Evolutionary conservation across 2,888 invertebrate genomes (phyloP).

Genomic region (Hoplodrina ambigua): DNA sequence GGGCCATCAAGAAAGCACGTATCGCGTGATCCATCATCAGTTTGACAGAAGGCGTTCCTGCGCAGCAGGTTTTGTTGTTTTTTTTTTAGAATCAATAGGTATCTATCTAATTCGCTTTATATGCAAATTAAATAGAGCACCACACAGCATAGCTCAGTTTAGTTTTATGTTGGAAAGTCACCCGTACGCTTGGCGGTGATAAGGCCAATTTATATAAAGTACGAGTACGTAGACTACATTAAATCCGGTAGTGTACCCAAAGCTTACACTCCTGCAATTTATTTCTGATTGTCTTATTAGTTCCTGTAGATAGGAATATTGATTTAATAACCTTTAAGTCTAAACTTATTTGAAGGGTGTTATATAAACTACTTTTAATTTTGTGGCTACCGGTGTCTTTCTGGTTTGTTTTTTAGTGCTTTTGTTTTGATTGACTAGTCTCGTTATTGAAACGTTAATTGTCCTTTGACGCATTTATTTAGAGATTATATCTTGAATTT

Average conservation of each 20-base stretch:
- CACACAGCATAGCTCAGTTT: constrained; percentile 3
- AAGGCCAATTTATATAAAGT: constrained; percentile 74
- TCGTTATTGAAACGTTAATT: neutral
- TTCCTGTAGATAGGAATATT: constrained; percentile 33
- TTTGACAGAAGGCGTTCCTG: neutral
- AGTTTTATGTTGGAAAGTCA: constrained; percentile 2
- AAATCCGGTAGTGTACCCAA: constrained; percentile 61
- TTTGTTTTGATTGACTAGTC: neutral
- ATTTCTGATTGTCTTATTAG: constrained; percentile 51
- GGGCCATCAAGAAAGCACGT: neutral
- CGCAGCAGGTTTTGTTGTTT: neutral
- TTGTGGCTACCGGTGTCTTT: neutral
- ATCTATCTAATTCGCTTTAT: no score
- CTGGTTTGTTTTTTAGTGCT: neutral
- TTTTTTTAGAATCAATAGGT: neutral
- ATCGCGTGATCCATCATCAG: no score
- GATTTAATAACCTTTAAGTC: constrained; percentile 22
- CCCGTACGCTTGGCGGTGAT: constrained; percentile 72
- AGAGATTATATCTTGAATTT: neutral
- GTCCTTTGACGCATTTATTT: neutral
- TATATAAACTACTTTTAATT: neutral
- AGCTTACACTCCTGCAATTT: constrained; percentile 33
- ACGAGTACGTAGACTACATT: constrained; percentile 61
- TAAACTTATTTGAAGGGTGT: neutral
- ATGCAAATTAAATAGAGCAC: neutral